Conservation (phyloP, 2,888 invertebrate species). For the Sarcophaga rosellei region DNA sequence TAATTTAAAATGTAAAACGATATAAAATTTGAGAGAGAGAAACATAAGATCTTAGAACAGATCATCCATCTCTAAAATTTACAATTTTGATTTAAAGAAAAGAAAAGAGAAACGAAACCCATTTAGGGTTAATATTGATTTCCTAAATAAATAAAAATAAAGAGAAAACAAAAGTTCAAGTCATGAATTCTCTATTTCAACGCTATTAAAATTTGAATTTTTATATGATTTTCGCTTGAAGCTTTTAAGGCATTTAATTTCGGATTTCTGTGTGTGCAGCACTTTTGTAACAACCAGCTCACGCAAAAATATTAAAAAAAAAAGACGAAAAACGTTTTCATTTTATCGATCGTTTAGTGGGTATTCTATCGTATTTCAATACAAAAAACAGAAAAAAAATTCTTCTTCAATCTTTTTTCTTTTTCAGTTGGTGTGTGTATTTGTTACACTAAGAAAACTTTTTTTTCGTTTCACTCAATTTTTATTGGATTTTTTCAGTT, state of each 20-base stretch:
- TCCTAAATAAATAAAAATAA: not conserved
- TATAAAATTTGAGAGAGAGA: too few species aligned
- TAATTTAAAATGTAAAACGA: too few species aligned
- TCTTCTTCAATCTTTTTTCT: conserved; percentile 11
- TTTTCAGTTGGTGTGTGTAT: not conserved
- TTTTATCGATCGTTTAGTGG: conserved; percentile 65
- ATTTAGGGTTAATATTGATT: not conserved
- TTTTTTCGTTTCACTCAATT: conserved; percentile 25
- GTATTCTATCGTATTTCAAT: conserved; percentile 60
- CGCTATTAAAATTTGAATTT: conserved; percentile 47
- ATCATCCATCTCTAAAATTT: not conserved
- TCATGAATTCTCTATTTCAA: conserved; percentile 40
- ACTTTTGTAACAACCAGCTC: conserved; percentile 44
- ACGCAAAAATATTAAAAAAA: conserved; percentile 26
- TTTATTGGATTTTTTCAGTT: conserved; percentile 50
- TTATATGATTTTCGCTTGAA: conserved; percentile 39
- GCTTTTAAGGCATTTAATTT: conserved; percentile 41
- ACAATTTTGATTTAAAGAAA: too few species aligned
- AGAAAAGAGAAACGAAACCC: not conserved
- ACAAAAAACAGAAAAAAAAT: conserved; percentile 17
- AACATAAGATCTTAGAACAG: too few species aligned
- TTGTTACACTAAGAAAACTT: conserved; percentile 3
- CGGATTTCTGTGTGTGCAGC: not conserved
- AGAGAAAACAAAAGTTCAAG: not conserved
- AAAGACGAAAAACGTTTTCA: conserved; percentile 17